These are phyloP conservation scores for Euura lappo DNA, from an alignment of 1,140 invertebrate genomes.

Conservation along the genomic window DNA sequence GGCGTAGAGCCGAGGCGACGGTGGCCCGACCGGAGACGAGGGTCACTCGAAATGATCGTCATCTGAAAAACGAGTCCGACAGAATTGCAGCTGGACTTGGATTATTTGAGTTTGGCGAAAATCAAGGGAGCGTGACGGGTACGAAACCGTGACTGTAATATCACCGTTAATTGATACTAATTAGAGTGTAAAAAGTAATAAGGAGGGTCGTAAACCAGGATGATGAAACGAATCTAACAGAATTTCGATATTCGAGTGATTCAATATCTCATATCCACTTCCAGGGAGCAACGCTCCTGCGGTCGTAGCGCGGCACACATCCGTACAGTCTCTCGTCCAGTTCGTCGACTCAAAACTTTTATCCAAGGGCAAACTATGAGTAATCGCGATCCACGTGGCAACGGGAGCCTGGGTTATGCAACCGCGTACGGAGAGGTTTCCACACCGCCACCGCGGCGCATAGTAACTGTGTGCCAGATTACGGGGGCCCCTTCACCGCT, in stretches of 20 bases:
- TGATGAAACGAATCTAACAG: not conserved
- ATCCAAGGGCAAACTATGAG: slow-evolving; percentile 4
- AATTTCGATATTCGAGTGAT: not conserved
- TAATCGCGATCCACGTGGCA: slow-evolving; percentile 6
- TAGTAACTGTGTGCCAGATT: not conserved
- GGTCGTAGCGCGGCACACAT: not conserved
- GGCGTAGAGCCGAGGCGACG: too few relatives aligned
- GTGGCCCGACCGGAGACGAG: too few relatives aligned
- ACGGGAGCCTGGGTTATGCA: slow-evolving; percentile 6
- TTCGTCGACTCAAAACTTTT: slow-evolving; percentile 4
- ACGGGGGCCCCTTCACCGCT: not conserved
- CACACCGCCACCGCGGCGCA: not conserved
- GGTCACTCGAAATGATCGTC: too few relatives aligned
- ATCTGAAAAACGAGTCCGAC: too few relatives aligned
- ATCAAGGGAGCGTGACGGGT: not conserved
- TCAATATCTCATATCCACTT: not conserved
- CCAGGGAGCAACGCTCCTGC: not conserved
- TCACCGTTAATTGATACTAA: not conserved
- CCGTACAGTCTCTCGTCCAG: too few relatives aligned
- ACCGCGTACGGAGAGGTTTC: not conserved
- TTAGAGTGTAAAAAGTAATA: slow-evolving; percentile 7
- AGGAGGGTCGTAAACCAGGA: not conserved
- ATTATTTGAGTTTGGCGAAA: too few relatives aligned
- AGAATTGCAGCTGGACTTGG: too few relatives aligned
- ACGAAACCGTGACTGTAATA: not conserved